Base-by-base conservation (phyloP, 1,140 invertebrate species). In the Penaeus chinensis region DNA sequence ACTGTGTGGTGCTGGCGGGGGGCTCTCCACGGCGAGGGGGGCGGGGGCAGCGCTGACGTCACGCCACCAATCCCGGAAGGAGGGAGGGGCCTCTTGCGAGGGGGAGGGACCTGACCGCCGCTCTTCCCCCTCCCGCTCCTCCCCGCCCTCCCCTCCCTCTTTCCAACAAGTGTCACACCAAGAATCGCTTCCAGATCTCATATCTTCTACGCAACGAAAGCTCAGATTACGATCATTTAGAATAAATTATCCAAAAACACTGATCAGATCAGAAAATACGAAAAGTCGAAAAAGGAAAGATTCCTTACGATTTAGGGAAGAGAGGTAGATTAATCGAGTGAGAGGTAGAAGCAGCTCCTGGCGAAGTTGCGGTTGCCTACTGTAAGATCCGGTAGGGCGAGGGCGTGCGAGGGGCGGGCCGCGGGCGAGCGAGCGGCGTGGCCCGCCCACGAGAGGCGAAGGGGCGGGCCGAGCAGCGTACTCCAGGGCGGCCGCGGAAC, bases 41-140 rank as follows among this genome's bases (percentile, higher is more conserved):
- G 79, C 85, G 85, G 85, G 85, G 66, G 66, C n/a, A 37, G 19
- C 69, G 27, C 66, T 71, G 69, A 66, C 85, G 79, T 87, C 85
- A 87, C 85, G 42, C 77, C 77, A n/a, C 79, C 85, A 87, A 82
- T 87, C 85, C 65, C 85, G 65, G 85, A 79, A 54, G 84, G 63
- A 69, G 84, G 74, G 60, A 42, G 76, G 27, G 63, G 76, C 71
- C 47, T 32, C 27, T n/a, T 22, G 61, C 20, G 66, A 7, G 37
- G 54, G 85, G 24, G 82, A 66, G 37, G 80, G 47, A 11, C 54
- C 54, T 54, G 11, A 11, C 1, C 54, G 78, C 63, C 61, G 78
- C 27, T 62, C 85, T 87, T 37, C 79, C 37, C 11, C 66, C n/a
- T 22, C 79, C 65, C 24, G 47, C 61, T 60, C 63, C 62, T 76